phyloP scores from a whole-genome alignment of 2,888 invertebrate species.

The Noctua janthina region DNA sequence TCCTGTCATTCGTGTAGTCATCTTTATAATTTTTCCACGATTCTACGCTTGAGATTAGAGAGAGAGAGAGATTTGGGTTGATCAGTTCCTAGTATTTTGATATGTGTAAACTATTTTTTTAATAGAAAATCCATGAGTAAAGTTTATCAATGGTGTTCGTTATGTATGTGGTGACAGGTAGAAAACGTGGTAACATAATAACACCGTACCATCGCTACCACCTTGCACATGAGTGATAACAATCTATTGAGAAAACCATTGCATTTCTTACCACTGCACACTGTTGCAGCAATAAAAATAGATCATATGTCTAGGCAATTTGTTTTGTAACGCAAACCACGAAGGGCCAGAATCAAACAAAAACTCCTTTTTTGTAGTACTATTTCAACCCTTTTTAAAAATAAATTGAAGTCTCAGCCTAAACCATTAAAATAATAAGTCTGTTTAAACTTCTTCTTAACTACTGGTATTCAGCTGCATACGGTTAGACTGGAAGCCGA shows the following conservation, averaged over 20 bases:
- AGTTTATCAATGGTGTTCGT: background rate
- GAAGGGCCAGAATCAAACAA: background rate
- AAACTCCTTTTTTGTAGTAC: background rate
- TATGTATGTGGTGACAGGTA: background rate
- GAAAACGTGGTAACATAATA: background rate
- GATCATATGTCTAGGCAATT: no score
- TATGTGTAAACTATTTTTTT: background rate
- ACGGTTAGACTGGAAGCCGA: no score
- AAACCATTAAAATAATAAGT: background rate
- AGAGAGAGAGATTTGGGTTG: background rate
- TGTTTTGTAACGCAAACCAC: background rate
- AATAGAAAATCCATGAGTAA: background rate
- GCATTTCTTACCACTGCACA: background rate
- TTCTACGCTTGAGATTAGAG: background rate
- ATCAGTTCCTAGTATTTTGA: background rate
- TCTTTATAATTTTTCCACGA: background rate
- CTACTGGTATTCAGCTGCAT: no score
- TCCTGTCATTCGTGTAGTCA: background rate
- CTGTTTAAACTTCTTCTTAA: no score
- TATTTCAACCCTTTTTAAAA: background rate
- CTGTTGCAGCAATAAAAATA: background rate
- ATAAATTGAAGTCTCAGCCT: background rate
- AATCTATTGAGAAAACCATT: conserved; percentile 10
- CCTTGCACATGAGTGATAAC: background rate
- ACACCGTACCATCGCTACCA: background rate